Evolutionary conservation across 2,888 invertebrate genomes (phyloP), one percentile per base, ranked within the genome.

Genomic region (Enchytraeus crypticus): DNA sequence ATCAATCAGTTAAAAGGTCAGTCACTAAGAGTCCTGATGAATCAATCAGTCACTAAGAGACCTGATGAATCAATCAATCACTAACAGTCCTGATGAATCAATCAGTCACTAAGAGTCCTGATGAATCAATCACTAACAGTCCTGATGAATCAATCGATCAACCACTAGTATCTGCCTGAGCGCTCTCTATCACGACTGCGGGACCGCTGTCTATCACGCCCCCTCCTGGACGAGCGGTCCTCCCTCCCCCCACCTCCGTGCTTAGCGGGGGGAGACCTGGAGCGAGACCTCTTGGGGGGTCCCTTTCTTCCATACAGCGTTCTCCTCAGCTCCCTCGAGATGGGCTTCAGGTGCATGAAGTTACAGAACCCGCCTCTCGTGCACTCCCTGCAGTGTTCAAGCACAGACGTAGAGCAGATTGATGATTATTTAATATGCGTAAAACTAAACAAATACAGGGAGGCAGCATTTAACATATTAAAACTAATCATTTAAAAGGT

Each of bases 301-400:
- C 49, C 21, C 21, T 23, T 47, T 11, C 49, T 11, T 1, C 76
- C 76, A 61, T 78, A 78, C 46, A 85, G 74, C 72, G 84, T 90
- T 81, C 93, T 86, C 67, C 95, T 84, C 61, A 97, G 81, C 77
- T 96, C 95, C 65, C 95, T 84, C 0, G 96, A 96, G 72, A 98
- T 97, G 18, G 97, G 97, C 77, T 98, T 98, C 79, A 98, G 83
- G 78, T 98, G 98, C 98, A 99, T 99, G 82, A 98, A 99, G 82
- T 99, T 99, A 81, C 98, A 98, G 82, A 99, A 99, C 45, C 97
- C 98, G 71, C 95, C 95, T 60, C 97, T 85, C 0, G 95, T 96
- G 79, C 98, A 98, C 81, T 96, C 97, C 1, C 85, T 86, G 75
- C n/a, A 49, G 47, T 8, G n/a, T 8, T n/a, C n/a, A n/a, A n/a